phyloP scores from a whole-genome alignment of 2,797 vertebrate genomes.

The Coccyzus lansbergi region DNA sequence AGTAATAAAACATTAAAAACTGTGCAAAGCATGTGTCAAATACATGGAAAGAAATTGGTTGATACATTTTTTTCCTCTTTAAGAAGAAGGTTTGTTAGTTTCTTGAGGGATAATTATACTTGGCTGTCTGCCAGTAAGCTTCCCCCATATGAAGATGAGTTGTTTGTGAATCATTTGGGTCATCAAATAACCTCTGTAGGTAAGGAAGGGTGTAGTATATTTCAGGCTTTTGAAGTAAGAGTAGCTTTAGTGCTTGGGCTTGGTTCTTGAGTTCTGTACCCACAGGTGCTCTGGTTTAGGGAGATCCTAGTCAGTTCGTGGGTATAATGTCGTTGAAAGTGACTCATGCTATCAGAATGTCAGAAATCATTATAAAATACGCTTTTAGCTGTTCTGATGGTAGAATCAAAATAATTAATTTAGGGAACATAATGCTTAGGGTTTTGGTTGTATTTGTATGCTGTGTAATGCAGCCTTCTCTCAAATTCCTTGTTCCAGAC shows the following conservation, averaged over 20 bases:
- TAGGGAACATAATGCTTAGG: background rate
- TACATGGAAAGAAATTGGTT: background rate
- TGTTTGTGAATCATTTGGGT: constrained; percentile 28
- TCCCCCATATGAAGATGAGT: background rate
- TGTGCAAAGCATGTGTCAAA: background rate
- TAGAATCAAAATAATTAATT: background rate
- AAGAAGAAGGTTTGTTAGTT: background rate
- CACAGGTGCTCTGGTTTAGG: background rate
- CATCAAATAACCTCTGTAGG: background rate
- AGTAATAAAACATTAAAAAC: background rate
- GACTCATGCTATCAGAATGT: background rate
- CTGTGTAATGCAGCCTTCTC: background rate
- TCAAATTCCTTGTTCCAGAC: background rate
- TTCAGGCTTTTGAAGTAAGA: background rate
- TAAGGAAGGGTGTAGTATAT: background rate
- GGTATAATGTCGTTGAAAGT: background rate
- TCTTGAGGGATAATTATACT: background rate
- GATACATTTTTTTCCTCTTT: background rate
- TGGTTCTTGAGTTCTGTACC: background rate
- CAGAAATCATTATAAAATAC: background rate
- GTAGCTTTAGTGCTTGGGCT: background rate
- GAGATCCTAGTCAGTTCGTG: background rate
- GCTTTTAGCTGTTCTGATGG: background rate
- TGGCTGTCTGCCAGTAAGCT: background rate
- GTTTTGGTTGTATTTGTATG: background rate